Evolutionary conservation across 2,113 vertebrate species (phyloP), one percentile per base, ranked within the genome.

Genomic region (Aramus guarauna): DNA sequence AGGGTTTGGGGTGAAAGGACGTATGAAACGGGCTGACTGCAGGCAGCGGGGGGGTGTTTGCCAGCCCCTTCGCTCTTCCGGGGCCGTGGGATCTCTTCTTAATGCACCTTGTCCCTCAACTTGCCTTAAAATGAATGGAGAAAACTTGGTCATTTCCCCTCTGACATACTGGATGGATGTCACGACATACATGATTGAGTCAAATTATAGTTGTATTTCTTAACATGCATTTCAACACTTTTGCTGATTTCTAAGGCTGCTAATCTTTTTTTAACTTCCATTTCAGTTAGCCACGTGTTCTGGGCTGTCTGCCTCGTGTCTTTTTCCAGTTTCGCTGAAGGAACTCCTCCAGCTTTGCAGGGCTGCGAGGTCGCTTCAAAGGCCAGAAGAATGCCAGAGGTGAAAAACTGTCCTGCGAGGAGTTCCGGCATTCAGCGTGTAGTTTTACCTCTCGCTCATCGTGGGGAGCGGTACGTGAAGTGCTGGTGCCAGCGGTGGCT

Each of bases 1-100:
- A 4, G 45, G n/a, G 72, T 23, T 55, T 48, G 84, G 43, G 55
- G 74, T 58, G 73, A 56, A 34, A 45, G 9, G 36, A 13, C 2
- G 0, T 26, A 2, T 2, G 30, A 23, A 30, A 56, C 0, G 4
- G 15, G 19, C 79, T 60, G 52, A 15, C 29, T 8, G 43, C 43
- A 24, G 39, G 48, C 2, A 0, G 30, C 39, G 12, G 32, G 34
- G 37, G 10, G 16, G 41, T 12, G 8, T 22, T 45, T 45, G 34
- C 29, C 59, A 56, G 58, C 27, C 48, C 53, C 36, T 50, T 34
- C 14, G 59, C 9, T 41, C 24, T 23, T 14, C 27, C 9, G 68
- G 21, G 55, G 55, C 2, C 1, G 22, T 21, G 24, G 43, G 30
- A 29, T 27, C 24, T 52, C n/a, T 29, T 59, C 56, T 15, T 29